phyloP scores from a whole-genome alignment of 2,888 invertebrate genomes.

The Serripes groenlandicus region DNA sequence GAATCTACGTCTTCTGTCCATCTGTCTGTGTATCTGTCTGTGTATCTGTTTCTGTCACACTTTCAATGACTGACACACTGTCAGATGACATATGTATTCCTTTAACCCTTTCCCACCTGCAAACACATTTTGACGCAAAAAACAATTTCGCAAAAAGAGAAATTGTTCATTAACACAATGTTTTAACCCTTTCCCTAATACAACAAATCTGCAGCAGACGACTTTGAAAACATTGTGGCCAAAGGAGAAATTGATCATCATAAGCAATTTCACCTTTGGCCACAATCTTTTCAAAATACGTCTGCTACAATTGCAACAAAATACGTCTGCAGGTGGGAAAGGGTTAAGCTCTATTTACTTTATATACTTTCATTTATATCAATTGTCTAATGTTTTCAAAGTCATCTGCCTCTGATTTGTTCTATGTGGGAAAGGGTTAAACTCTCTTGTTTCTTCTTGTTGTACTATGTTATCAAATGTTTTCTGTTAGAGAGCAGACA shows the following conservation, averaged over 20 bases:
- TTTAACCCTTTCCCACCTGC: no score
- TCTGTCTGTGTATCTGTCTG: no score
- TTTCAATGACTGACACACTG: no score
- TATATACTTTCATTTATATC: not conserved
- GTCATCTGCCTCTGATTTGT: not conserved
- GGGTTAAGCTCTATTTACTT: not conserved
- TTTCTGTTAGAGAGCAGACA: not conserved
- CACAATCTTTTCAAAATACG: not conserved
- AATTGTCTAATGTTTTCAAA: not conserved
- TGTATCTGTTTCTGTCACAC: no score
- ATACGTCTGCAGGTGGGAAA: not conserved
- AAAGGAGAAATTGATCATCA: not conserved
- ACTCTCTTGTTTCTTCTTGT: not conserved
- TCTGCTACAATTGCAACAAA: not conserved
- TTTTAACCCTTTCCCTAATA: no score
- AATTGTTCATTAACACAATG: no score
- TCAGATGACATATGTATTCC: no score
- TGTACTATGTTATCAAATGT: not conserved
- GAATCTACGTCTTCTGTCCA: no score
- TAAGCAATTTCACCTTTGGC: not conserved
- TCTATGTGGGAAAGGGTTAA: not conserved
- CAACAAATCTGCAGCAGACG: not conserved
- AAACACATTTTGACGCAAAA: no score
- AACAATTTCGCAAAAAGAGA: no score
- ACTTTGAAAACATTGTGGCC: not conserved